These are phyloP conservation scores for Esox lucius DNA, from an alignment of 2,797 vertebrate genomes.

Conservation along the genomic window DNA sequence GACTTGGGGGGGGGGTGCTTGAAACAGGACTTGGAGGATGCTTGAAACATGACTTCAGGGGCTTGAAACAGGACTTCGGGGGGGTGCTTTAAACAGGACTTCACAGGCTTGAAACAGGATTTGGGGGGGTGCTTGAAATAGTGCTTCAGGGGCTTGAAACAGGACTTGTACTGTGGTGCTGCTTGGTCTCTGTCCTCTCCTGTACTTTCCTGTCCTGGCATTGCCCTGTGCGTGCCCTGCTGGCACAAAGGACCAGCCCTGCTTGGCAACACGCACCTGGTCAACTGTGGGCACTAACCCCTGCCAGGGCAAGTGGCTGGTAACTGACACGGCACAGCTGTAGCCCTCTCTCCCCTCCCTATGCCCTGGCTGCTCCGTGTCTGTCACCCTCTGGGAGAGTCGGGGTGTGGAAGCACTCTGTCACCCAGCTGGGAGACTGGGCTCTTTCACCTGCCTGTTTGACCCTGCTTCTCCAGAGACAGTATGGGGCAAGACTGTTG, in stretches of 20 bases:
- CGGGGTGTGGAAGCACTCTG: background rate
- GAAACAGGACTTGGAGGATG: too few species aligned
- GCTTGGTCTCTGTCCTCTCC: too few species aligned
- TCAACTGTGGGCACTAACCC: background rate
- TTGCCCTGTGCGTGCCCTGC: background rate
- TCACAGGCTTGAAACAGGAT: too few species aligned
- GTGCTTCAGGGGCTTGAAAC: too few species aligned
- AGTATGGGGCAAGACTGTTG: background rate
- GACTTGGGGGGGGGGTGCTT: too few species aligned
- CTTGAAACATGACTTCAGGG: too few species aligned
- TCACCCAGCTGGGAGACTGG: background rate
- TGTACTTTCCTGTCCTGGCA: background rate
- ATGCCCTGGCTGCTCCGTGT: background rate
- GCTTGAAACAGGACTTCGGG: too few species aligned
- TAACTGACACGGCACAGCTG: conserved; percentile 1
- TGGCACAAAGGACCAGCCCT: background rate
- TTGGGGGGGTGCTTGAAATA: too few species aligned
- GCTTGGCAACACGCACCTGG: background rate
- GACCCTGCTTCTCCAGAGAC: background rate
- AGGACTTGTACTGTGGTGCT: background rate
- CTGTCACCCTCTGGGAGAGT: background rate
- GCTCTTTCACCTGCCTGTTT: background rate
- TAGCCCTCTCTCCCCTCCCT: background rate
- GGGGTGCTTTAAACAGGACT: too few species aligned
- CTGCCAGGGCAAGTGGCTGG: background rate